These are phyloP conservation scores for Dermolepida albohirtum DNA, from an alignment of 2,888 invertebrate genomes.

Conservation along the genomic window DNA sequence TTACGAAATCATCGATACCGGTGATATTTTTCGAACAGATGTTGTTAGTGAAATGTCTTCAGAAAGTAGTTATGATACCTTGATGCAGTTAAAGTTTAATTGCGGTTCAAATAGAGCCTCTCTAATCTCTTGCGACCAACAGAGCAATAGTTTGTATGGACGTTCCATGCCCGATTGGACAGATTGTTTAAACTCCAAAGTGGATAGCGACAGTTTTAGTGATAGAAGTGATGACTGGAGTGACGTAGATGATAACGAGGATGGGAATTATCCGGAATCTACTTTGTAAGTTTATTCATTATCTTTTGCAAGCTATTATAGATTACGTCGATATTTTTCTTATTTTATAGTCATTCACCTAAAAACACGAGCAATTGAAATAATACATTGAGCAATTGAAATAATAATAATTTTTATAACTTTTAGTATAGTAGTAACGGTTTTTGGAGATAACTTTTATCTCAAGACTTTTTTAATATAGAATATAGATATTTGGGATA, in stretches of 20 bases:
- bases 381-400: too few species aligned
- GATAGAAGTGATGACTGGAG: constrained; percentile 77
- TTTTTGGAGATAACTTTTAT: too few species aligned
- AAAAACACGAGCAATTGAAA: too few species aligned
- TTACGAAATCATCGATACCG: constrained; percentile 69
- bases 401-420: too few species aligned
- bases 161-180: constrained; percentile 66
- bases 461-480: too few species aligned
- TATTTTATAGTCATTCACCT: not conserved
- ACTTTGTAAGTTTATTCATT: constrained; percentile 68
- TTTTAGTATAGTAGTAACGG: too few species aligned
- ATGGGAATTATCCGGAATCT: constrained; percentile 66
- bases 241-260: constrained; percentile 72
- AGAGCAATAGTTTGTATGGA: constrained; percentile 73
- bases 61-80: constrained; percentile 53
- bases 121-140: constrained; percentile 69
- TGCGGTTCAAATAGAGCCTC: constrained; percentile 60
- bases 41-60: constrained; percentile 43
- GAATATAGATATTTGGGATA: too few species aligned
- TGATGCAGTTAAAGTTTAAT: constrained; percentile 47
- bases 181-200: constrained; percentile 63
- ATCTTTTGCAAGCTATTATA: not conserved
- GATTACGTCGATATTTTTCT: not conserved
- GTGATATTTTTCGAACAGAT: constrained; percentile 43
- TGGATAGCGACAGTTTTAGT: constrained; percentile 70